A percentile compares a stretch with the other conserved stretches of the same genome.
Evolutionary conservation across 2,113 vertebrate species (phyloP).

Genomic region (Isurus oxyrinchus): DNA sequence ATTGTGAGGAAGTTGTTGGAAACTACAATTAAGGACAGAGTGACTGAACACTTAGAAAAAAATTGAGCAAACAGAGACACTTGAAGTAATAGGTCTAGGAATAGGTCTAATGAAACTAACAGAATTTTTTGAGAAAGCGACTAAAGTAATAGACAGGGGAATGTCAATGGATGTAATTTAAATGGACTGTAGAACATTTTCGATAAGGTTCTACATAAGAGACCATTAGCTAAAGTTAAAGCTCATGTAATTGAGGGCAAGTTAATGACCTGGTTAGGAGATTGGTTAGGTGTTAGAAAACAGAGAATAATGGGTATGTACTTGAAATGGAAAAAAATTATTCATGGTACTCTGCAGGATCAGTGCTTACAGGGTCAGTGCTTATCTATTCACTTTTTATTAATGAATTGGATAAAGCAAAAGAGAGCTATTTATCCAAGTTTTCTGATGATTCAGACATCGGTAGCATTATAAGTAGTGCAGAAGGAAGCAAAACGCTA

Average conservation of each 20-base stretch:
- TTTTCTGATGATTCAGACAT: background rate
- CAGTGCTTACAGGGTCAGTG: background rate
- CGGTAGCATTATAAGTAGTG: background rate
- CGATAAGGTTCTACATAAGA: no score
- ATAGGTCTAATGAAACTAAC: no score
- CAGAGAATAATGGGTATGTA: background rate
- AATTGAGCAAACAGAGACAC: no score
- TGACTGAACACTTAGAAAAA: background rate
- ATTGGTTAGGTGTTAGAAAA: background rate
- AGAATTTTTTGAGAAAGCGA: no score
- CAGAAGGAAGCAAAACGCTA: background rate
- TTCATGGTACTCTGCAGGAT: background rate
- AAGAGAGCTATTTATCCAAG: background rate
- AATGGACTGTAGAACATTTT: no score
- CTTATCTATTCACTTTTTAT: background rate
- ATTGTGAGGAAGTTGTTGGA: background rate
- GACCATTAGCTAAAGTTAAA: no score
- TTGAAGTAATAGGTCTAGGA: no score
- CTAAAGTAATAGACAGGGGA: no score
- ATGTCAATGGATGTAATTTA: no score
- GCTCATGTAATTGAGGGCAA: no score
- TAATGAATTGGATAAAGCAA: background rate
- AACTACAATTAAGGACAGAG: background rate
- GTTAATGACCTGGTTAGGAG: no score
- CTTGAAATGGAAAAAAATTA: background rate